Evolutionary conservation across 2,888 invertebrate genomes (phyloP).

Genomic region (Iselma pallidipennis): DNA sequence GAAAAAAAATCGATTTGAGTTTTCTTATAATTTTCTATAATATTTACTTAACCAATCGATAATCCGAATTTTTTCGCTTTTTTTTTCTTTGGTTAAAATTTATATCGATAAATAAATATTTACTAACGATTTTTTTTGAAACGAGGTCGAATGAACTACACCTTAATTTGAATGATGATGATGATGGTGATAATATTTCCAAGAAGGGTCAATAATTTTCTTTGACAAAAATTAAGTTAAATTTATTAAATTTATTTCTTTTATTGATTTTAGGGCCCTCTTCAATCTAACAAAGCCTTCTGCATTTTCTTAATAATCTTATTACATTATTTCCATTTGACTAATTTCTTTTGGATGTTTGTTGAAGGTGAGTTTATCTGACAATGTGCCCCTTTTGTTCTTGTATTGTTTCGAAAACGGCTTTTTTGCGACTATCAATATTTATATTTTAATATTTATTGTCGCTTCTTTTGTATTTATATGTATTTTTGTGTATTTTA

Average conservation of each 20-base stretch:
- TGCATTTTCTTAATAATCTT: slow-evolving; percentile 76
- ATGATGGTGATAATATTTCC: background rate
- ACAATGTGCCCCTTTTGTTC: background rate
- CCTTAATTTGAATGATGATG: background rate
- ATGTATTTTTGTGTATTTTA: no score
- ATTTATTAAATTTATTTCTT: slow-evolving; percentile 3
- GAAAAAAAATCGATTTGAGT: background rate
- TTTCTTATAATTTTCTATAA: slow-evolving; percentile 1
- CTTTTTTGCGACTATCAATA: no score
- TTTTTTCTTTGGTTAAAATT: background rate
- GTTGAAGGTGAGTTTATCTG: slow-evolving; percentile 78
- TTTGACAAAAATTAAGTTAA: background rate
- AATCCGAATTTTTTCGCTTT: no score
- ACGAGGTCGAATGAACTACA: background rate
- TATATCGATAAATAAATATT: slow-evolving; percentile 15
- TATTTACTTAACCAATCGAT: slow-evolving; percentile 11
- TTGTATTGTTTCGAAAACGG: no score
- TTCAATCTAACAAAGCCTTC: slow-evolving; percentile 51
- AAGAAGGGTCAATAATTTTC: background rate
- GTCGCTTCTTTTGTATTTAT: no score
- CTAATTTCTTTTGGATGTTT: slow-evolving; percentile 98
- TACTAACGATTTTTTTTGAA: background rate
- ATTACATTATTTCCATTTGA: slow-evolving; percentile 86
- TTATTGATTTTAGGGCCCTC: slow-evolving; percentile 37
- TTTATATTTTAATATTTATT: no score